Evolutionary conservation across 2,113 vertebrate genomes (phyloP).

Genomic region (Grus americana): DNA sequence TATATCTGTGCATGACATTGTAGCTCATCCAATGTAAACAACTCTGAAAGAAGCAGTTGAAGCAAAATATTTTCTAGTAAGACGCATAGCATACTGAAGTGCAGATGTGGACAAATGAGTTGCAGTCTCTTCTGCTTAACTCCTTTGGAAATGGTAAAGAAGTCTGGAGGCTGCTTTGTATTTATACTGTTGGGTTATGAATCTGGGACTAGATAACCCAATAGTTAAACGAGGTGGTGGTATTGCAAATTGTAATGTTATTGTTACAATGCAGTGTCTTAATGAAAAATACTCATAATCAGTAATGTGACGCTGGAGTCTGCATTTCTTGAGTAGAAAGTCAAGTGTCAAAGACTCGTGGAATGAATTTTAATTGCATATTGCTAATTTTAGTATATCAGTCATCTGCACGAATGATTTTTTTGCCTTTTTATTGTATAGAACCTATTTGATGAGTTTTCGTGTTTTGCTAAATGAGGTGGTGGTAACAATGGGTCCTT

Average conservation of each 20-base stretch:
- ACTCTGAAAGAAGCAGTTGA: neutral
- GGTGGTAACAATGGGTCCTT: neutral
- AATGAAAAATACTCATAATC: neutral
- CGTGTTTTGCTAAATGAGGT: neutral
- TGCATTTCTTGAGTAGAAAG: neutral
- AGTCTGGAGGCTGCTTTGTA: neutral
- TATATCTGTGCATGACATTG: neutral
- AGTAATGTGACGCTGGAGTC: neutral
- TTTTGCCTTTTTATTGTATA: neutral
- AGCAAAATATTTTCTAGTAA: neutral
- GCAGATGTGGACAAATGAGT: neutral
- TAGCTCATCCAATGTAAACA: neutral
- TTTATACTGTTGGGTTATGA: neutral
- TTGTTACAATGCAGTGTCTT: neutral
- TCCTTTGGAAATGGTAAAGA: neutral
- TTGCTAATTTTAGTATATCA: neutral
- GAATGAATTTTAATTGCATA: neutral
- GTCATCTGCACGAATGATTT: neutral
- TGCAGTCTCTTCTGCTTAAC: neutral
- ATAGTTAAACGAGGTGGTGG: neutral
- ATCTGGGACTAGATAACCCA: neutral
- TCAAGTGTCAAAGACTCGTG: neutral
- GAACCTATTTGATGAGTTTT: neutral
- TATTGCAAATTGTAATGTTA: neutral
- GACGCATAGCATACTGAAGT: neutral